phyloP scores from a whole-genome alignment of 1,140 invertebrate genomes.

The Plodia interpunctella region DNA sequence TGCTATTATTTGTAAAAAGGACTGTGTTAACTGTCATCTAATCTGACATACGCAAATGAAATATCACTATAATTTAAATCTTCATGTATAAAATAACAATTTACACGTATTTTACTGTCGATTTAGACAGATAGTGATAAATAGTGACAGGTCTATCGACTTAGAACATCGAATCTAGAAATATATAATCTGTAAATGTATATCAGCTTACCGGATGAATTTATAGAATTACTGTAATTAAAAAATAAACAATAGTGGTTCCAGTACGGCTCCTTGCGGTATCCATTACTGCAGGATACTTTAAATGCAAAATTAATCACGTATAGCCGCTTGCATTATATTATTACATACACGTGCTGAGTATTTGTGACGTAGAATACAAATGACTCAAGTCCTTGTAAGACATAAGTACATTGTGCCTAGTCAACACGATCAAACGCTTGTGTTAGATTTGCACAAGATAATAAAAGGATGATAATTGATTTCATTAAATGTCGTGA shows the following conservation, averaged over 20 bases:
- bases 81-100: too few species aligned
- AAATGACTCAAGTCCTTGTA: slow-evolving; percentile 13
- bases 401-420: slow-evolving; percentile 15
- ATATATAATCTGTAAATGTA: not conserved
- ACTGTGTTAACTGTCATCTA: too few species aligned
- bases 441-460: slow-evolving; percentile 35
- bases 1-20: too few species aligned
- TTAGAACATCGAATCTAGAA: not conserved
- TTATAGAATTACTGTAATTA: slow-evolving; percentile 10
- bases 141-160: too few species aligned
- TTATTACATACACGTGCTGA: slow-evolving; percentile 24
- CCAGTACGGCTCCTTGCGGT: slow-evolving; percentile 23
- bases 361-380: slow-evolving; percentile 21
- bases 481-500: slow-evolving; percentile 43
- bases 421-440: slow-evolving; percentile 15
- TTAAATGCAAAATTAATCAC: slow-evolving; percentile 22
- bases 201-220: not conserved
- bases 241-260: slow-evolving; percentile 24
- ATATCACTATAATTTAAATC: too few species aligned
- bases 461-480: slow-evolving; percentile 45
- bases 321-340: slow-evolving; percentile 20
- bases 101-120: too few species aligned
- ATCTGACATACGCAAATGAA: too few species aligned
- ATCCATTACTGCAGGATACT: slow-evolving; percentile 15
- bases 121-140: too few species aligned